phyloP scores from a whole-genome alignment of 1,140 invertebrate species.

The Linepithema humile region DNA sequence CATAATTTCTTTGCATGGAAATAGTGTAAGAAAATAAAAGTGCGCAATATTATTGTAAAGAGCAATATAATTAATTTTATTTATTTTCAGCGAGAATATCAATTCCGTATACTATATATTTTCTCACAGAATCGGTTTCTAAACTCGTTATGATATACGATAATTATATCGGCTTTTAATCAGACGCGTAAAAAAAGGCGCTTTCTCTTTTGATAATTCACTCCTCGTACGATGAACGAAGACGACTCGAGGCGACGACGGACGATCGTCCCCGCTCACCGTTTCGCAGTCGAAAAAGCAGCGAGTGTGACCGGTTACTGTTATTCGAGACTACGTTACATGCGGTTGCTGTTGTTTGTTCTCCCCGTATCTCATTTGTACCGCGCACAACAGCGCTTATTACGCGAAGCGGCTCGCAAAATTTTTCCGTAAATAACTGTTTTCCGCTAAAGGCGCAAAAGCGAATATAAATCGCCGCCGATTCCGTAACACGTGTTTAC shows the following conservation, averaged over 20 bases:
- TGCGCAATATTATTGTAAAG: neutral
- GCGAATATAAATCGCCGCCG: neutral
- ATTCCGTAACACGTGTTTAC: constrained; percentile 33
- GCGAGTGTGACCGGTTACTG: constrained; percentile 83
- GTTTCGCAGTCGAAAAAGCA: constrained; percentile 78
- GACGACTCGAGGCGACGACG: neutral
- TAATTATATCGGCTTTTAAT: no score
- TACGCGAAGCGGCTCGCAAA: constrained; percentile 14
- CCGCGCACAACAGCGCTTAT: constrained; percentile 15
- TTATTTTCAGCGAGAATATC: neutral
- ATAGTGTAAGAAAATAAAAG: constrained; percentile 1
- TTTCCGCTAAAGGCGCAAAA: constrained; percentile 23
- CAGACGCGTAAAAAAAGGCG: constrained; percentile 41
- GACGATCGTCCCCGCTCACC: constrained; percentile 36
- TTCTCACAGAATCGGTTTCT: neutral
- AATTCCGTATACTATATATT: neutral
- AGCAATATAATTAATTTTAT: no score
- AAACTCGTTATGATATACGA: neutral
- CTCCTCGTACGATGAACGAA: constrained; percentile 5
- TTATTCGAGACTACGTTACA: constrained; percentile 80
- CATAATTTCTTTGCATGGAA: neutral
- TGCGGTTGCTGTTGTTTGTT: constrained; percentile 79
- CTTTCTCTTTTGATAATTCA: constrained; percentile 55
- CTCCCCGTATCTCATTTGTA: constrained; percentile 67
- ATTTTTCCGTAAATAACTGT: constrained; percentile 51